Evolutionary conservation across 2,888 invertebrate species (phyloP).

Genomic region (Corbicula japonica): DNA sequence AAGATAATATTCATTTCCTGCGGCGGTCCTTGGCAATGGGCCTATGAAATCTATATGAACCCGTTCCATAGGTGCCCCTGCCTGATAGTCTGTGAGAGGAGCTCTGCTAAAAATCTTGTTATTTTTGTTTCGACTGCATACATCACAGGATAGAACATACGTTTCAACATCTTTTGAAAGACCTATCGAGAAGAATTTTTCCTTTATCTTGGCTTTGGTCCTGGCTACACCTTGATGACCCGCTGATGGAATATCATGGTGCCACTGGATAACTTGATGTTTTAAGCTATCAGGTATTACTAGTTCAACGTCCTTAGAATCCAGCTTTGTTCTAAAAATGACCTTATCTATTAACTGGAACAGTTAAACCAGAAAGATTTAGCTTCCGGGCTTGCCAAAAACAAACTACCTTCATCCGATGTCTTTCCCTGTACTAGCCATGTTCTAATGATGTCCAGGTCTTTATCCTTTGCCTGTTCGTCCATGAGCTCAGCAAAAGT

Average conservation of each 20-base stretch:
- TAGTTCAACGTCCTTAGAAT: background rate
- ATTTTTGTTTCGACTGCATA: background rate
- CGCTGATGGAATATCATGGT: conserved; percentile 1
- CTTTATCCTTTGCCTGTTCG: background rate
- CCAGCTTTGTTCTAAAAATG: background rate
- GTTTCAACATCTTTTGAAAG: background rate
- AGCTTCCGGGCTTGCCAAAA: background rate
- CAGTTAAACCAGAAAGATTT: conserved; percentile 3
- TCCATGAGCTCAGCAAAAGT: background rate
- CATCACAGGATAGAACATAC: background rate
- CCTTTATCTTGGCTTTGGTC: background rate
- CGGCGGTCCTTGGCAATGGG: too few species aligned
- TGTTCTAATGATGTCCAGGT: background rate
- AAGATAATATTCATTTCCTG: too few species aligned
- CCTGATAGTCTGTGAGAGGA: too few species aligned
- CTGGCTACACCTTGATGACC: background rate
- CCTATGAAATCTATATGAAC: too few species aligned
- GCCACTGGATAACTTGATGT: background rate
- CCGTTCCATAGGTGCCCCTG: too few species aligned
- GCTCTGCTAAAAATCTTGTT: background rate
- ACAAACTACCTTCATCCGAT: background rate
- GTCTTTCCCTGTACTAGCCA: background rate
- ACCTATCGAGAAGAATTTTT: background rate
- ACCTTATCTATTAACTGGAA: background rate
- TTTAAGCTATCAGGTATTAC: background rate